Base-by-base conservation (phyloP, 53 echinoderm and acorn worm species). In the Antedon mediterranea region DNA sequence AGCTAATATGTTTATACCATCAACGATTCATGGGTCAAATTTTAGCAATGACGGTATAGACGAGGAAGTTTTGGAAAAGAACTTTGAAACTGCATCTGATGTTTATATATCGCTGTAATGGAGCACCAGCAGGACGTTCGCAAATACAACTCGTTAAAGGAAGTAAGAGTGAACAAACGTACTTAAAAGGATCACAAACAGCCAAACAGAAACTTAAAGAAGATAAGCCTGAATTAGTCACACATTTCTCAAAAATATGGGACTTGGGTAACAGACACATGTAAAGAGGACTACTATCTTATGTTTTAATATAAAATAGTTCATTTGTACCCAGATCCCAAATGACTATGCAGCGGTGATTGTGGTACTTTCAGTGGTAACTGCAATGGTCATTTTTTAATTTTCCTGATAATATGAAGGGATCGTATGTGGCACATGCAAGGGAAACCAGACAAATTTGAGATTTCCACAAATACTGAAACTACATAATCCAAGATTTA, bases 131-230 rank as follows among this genome's bases (percentile, higher is more conserved):
- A 34, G 80, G 79, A 41, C 71, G 71, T n/a, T 72, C 43, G 43
- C 72, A 71, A 15, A 73, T 86, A 32, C 78, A 81, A 43, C 74
- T 86, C 26, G 82, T 76, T n/a, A n/a, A 72, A 18, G 74, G 37
- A 72, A 71, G 86, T 34, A 37, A 34, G 34, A 70, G 30, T 33
- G 78, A 77, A 18, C 71, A 80, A 0, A 84, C 80, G 5, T 87
- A 84, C 72, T 71, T 87, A 8, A 87, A 87, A 73, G 84, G 88
- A 28, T 31, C 84, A 71, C 7, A 78, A 33, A 34, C 7, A 41
- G 71, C 75, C 78, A 83, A 79, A 15, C 32, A 29, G 74, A 79
- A 81, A 26, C 79, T 86, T 29, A 29, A 84, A 57, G 6, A 75
- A 34, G 71, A 74, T 71, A 43, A 87, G 20, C 83, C 79, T 26